A percentile compares a stretch with the other conserved stretches of the same genome.
phyloP scores from a whole-genome alignment of 2,888 invertebrate genomes.

The Eupsilia transversa region DNA sequence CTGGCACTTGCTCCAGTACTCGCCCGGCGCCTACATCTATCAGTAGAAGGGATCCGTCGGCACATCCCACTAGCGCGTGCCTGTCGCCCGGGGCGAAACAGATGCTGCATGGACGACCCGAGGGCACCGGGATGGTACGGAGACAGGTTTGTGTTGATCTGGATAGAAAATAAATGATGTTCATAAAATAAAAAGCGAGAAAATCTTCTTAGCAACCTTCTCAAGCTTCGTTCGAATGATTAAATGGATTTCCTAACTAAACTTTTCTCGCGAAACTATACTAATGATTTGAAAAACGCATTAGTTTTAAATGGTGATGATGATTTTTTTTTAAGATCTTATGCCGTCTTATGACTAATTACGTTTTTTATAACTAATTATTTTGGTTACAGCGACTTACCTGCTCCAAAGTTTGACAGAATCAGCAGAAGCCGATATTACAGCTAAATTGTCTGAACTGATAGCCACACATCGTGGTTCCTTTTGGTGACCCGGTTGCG shows the following conservation, averaged over 20 bases:
- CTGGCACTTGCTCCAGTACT: slow-evolving; percentile 95
- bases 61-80: slow-evolving; percentile 96
- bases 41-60: slow-evolving; percentile 95
- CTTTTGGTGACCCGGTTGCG: slow-evolving; percentile 95
- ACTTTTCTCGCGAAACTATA: no score
- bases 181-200: neutral
- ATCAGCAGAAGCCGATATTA: slow-evolving; percentile 96
- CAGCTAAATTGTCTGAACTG: slow-evolving; percentile 96
- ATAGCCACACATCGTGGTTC: slow-evolving; percentile 97
- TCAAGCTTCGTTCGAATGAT: neutral
- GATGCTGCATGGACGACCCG: slow-evolving; percentile 92
- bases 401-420: slow-evolving; percentile 98
- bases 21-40: slow-evolving; percentile 96
- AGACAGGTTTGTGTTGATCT: slow-evolving; percentile 92
- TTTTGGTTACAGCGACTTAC: slow-evolving; percentile 77
- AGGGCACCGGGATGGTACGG: slow-evolving; percentile 91
- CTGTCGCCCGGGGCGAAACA: slow-evolving; percentile 97
- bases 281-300: no score
- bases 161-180: neutral
- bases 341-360: no score
- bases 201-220: neutral
- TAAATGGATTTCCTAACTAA: neutral
- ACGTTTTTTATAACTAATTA: no score
- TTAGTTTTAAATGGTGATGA: no score
- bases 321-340: no score